Percentiles rank a stretch among this genome's conserved stretches.
These are phyloP conservation scores for Lampris incognitus DNA, from an alignment of 2,113 vertebrate species.

Conservation along the genomic window DNA sequence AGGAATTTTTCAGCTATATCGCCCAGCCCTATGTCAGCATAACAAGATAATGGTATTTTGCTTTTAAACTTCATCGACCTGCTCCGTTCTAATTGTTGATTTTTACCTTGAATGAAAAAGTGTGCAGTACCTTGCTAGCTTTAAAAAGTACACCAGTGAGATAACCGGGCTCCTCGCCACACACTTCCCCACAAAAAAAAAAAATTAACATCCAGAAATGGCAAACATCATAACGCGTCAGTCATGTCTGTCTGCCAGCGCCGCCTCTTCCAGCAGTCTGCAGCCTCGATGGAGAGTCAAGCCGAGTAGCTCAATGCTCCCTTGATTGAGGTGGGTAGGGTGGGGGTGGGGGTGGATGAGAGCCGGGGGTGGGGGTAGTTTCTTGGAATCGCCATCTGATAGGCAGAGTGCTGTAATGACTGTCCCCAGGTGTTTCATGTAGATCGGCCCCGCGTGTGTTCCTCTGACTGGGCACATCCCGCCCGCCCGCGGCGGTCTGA, in stretches of 20 bases:
- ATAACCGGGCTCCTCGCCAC: neutral
- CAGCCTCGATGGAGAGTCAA: conserved; percentile 12
- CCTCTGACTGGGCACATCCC: conserved; percentile 27
- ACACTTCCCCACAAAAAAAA: neutral
- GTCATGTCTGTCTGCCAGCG: neutral
- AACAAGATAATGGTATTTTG: too few relatives aligned
- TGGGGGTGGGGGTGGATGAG: too few relatives aligned
- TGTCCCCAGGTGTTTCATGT: conserved; percentile 63
- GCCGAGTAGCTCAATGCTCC: neutral
- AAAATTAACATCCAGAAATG: conserved; percentile 17
- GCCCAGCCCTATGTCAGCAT: too few relatives aligned
- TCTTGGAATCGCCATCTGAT: conserved; percentile 31
- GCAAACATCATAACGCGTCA: conserved; percentile 12
- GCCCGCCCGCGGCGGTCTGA: conserved; percentile 41
- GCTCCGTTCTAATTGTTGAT: too few relatives aligned
- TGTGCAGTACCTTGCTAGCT: too few relatives aligned
- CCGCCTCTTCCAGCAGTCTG: conserved; percentile 14
- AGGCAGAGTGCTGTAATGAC: conserved; percentile 42
- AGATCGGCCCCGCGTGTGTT: conserved; percentile 48
- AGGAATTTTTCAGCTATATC: too few relatives aligned
- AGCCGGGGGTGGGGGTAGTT: conserved; percentile 9
- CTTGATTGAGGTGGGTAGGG: too few relatives aligned
- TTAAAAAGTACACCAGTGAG: neutral
- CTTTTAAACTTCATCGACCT: neutral
- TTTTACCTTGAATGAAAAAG: too few relatives aligned